Evolutionary conservation across 2,888 invertebrate species (phyloP).

Genomic region (Baccha elongata): DNA sequence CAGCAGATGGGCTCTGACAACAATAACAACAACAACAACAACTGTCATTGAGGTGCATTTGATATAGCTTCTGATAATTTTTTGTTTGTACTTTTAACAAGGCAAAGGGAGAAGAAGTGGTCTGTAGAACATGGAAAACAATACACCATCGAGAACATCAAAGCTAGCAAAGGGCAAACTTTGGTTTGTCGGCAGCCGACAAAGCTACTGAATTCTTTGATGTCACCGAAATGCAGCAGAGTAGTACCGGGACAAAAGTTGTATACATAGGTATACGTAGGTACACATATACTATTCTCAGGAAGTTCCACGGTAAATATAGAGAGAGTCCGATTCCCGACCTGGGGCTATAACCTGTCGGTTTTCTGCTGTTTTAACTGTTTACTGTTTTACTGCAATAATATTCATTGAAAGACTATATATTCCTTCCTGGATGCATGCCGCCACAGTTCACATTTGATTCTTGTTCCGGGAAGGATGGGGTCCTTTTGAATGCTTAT

Average conservation of each 20-base stretch:
- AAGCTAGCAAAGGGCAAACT: constrained; percentile 63
- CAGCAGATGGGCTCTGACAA: constrained; percentile 26
- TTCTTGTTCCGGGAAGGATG: constrained; percentile 44
- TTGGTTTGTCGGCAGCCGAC: constrained; percentile 72
- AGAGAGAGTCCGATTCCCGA: constrained; percentile 10
- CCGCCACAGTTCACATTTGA: constrained; percentile 13
- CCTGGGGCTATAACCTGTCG: constrained; percentile 59
- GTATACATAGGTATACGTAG: neutral
- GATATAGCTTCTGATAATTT: constrained; percentile 69
- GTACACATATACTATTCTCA: too few species aligned
- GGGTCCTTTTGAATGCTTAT: constrained; percentile 47
- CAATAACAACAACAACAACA: constrained; percentile 28
- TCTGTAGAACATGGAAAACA: constrained; percentile 53
- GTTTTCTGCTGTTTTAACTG: constrained; percentile 53
- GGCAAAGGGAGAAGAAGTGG: constrained; percentile 21
- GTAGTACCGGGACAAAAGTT: constrained; percentile 31
- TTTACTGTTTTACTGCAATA: constrained; percentile 57
- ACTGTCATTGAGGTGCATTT: constrained; percentile 52
- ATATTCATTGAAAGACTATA: neutral
- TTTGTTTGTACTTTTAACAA: constrained; percentile 38
- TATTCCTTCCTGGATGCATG: constrained; percentile 45
- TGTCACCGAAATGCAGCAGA: constrained; percentile 60
- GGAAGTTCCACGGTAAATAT: constrained; percentile 2
- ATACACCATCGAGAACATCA: constrained; percentile 62
- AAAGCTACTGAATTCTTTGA: constrained; percentile 67